Percentiles rank a stretch among this genome's conserved stretches.
Conservation (phyloP, 2,888 invertebrate species). For the Luffia ferchaultella region DNA sequence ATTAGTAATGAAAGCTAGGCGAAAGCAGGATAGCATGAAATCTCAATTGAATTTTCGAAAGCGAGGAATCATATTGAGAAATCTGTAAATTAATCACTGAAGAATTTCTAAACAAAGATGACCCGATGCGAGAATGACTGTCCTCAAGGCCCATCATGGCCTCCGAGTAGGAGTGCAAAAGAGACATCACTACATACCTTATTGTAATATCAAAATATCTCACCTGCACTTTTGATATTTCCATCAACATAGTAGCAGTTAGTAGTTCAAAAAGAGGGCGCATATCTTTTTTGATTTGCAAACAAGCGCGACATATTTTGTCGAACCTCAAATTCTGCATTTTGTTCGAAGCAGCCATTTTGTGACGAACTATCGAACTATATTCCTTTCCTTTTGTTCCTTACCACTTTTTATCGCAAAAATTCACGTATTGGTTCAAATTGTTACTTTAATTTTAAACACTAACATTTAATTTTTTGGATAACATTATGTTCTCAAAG, state of each 20-base stretch:
- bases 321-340: conserved; percentile 50
- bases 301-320: conserved; percentile 71
- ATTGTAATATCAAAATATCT: conserved; percentile 22
- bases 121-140: conserved; percentile 40
- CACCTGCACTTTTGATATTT: conserved; percentile 68
- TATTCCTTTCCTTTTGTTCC: too few species aligned
- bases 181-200: conserved; percentile 34
- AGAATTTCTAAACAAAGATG: conserved; percentile 48
- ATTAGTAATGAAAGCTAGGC: neutral
- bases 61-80: too few species aligned
- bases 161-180: conserved; percentile 29
- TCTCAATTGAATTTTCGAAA: neutral
- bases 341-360: conserved; percentile 52
- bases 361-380: conserved; percentile 21
- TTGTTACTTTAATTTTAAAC: too few species aligned
- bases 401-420: too few species aligned
- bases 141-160: conserved; percentile 26
- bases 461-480: too few species aligned
- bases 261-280: conserved; percentile 70
- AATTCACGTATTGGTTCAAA: too few species aligned
- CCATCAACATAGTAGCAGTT: conserved; percentile 72
- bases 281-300: conserved; percentile 71
- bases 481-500: neutral
- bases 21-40: neutral
- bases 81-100: neutral